A percentile compares a stretch with the other conserved stretches of the same genome.
phyloP scores from a whole-genome alignment of 2,888 invertebrate genomes.

The Rosalia funebris region DNA sequence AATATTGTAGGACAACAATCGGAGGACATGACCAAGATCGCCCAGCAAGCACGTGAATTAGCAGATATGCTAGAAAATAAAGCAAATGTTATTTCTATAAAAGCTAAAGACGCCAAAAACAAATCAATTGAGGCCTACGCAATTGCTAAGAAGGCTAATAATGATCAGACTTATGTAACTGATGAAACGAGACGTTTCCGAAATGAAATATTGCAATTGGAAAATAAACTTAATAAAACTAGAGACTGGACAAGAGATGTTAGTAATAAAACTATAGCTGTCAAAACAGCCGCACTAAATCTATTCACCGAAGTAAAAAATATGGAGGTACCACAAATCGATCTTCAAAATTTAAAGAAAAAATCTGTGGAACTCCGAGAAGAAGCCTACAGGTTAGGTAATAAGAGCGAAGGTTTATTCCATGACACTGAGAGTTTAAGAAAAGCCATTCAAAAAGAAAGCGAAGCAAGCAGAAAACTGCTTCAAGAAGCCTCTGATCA shows the following conservation, averaged over 20 bases:
- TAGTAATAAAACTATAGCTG: constrained; percentile 77
- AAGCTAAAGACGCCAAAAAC: constrained; percentile 84
- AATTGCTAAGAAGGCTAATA: constrained; percentile 74
- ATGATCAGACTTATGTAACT: constrained; percentile 63
- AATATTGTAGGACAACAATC: constrained; percentile 91
- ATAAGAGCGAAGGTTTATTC: constrained; percentile 67
- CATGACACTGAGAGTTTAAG: constrained; percentile 70
- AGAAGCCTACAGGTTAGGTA: constrained; percentile 73
- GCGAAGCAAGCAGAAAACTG: constrained; percentile 73
- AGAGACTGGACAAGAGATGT: constrained; percentile 79
- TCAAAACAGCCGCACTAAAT: constrained; percentile 80
- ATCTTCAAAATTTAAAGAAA: constrained; percentile 75
- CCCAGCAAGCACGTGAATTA: constrained; percentile 85
- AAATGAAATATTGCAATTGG: constrained; percentile 74
- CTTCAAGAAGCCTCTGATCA: constrained; percentile 72
- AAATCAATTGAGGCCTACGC: constrained; percentile 84
- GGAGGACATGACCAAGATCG: constrained; percentile 89
- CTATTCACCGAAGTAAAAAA: constrained; percentile 83
- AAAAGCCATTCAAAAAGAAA: constrained; percentile 72
- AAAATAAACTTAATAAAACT: constrained; percentile 76
- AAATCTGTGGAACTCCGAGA: constrained; percentile 76
- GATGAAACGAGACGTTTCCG: constrained; percentile 75
- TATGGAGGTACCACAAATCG: constrained; percentile 81
- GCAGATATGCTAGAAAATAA: constrained; percentile 84
- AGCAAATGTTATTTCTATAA: constrained; percentile 78